Evolutionary conservation across 2,113 vertebrate genomes (phyloP).

Genomic region (Asarcornis scutulata): DNA sequence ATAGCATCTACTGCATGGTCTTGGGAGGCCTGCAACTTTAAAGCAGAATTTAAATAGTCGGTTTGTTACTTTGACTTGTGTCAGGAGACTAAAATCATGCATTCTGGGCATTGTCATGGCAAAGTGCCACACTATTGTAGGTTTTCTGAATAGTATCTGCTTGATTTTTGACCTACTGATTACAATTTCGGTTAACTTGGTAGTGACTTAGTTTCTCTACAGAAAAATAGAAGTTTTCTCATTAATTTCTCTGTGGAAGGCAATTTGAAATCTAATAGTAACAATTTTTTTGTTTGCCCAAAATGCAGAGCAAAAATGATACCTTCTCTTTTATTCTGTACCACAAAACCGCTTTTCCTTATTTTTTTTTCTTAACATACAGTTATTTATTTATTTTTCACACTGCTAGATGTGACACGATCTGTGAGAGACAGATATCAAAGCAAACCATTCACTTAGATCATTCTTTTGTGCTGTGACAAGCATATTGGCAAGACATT

Average conservation of each 20-base stretch:
- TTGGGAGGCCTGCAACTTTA: not conserved
- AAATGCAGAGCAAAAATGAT: not conserved
- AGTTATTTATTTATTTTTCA: not conserved
- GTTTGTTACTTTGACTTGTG: not conserved
- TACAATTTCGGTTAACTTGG: not conserved
- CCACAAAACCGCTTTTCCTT: not conserved
- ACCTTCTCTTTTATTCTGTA: not conserved
- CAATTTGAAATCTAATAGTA: not conserved
- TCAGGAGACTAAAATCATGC: not conserved
- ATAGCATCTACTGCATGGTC: not conserved
- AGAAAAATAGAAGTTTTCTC: not conserved
- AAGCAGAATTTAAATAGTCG: not conserved
- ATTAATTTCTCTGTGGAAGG: not conserved
- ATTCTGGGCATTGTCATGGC: not conserved
- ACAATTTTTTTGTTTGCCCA: not conserved
- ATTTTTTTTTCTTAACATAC: not conserved
- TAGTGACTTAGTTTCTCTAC: not conserved
- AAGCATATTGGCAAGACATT: constrained; percentile 13
- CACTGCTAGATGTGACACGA: not conserved
- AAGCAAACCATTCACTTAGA: constrained; percentile 49
- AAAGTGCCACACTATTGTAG: not conserved
- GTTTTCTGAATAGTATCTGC: not conserved
- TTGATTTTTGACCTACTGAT: not conserved
- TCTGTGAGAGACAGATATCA: constrained; percentile 37
- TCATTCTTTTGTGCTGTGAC: constrained; percentile 32